Percentiles rank a stretch among this genome's conserved stretches.
Evolutionary conservation across 2,113 vertebrate species (phyloP).

Genomic region (Diadophis punctatus): DNA sequence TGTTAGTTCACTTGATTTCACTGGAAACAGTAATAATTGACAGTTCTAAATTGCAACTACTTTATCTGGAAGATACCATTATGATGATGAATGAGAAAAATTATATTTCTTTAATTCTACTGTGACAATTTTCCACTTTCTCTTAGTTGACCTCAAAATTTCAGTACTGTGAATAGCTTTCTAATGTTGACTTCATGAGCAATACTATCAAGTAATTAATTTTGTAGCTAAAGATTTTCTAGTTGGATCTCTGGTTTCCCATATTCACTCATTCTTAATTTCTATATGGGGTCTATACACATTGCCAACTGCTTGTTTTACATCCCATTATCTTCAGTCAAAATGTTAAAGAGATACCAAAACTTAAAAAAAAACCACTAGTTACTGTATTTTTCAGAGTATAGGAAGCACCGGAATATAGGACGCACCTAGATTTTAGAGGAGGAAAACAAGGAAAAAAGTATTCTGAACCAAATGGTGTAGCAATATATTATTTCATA

Average conservation of each 20-base stretch:
- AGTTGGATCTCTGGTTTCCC: not conserved
- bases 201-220: not conserved
- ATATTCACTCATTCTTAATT: not conserved
- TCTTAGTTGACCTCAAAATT: not conserved
- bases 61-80: not conserved
- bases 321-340: not conserved
- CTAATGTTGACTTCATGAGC: not conserved
- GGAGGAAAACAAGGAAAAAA: too few species aligned
- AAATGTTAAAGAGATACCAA: not conserved
- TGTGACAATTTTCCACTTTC: not conserved
- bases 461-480: too few species aligned
- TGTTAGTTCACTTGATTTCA: not conserved
- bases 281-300: too few species aligned
- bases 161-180: not conserved
- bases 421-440: too few species aligned
- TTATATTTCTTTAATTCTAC: not conserved
- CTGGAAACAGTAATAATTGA: not conserved
- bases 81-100: not conserved
- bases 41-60: not conserved
- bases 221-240: not conserved
- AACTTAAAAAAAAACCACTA: not conserved
- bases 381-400: too few species aligned
- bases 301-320: not conserved
- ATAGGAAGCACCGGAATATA: too few species aligned
- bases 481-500: too few species aligned